Conservation (phyloP, 2,797 vertebrate species). For the Danionella dracula region DNA sequence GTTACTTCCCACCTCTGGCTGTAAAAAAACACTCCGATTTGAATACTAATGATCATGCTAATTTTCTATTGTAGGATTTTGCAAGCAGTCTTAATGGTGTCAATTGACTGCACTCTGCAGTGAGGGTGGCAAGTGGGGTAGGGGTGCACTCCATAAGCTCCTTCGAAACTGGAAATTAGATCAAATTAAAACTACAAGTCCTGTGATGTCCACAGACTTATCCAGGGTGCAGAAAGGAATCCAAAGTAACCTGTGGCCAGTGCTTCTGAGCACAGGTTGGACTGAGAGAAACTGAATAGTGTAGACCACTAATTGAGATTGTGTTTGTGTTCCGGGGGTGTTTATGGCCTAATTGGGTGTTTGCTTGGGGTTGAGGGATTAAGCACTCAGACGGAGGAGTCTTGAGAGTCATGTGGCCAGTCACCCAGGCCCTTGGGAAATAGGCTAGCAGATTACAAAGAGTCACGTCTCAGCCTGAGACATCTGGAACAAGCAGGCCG, state of each 20-base stretch:
- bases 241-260: constrained; percentile 11
- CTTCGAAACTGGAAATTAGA: constrained; percentile 14
- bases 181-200: constrained; percentile 21
- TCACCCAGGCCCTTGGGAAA: constrained; percentile 2
- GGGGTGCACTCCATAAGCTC: too few relatives aligned
- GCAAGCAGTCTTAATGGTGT: too few relatives aligned
- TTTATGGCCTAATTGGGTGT: not conserved
- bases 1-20: too few relatives aligned
- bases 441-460: constrained; percentile 20
- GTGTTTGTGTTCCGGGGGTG: not conserved
- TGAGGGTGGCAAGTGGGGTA: too few relatives aligned
- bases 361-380: not conserved
- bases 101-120: too few relatives aligned
- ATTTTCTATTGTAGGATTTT: too few relatives aligned
- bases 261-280: too few relatives aligned
- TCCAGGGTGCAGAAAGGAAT: constrained; percentile 14
- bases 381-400: not conserved
- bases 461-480: not conserved
- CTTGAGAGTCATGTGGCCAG: constrained; percentile 11
- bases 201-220: constrained; percentile 32
- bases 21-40: too few relatives aligned
- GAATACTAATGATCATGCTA: too few relatives aligned
- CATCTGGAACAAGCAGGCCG: constrained; percentile 9
- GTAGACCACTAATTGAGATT: not conserved
- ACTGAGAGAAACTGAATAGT: not conserved